These are phyloP conservation scores for Tethya wilhelma DNA, from an alignment of 37 sponge, comb jelly and placozoan species.

Conservation along the genomic window DNA sequence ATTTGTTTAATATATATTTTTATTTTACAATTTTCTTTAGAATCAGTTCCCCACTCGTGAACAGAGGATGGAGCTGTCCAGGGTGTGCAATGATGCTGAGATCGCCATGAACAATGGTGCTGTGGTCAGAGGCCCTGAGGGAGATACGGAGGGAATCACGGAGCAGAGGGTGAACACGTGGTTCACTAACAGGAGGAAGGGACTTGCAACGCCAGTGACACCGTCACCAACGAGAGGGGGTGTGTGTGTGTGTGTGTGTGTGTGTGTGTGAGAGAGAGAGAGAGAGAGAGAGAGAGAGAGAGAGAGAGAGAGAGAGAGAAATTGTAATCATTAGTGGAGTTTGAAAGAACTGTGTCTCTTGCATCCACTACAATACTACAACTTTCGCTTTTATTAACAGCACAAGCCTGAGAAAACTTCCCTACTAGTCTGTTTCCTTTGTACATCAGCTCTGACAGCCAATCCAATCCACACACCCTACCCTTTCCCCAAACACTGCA, in stretches of 20 bases:
- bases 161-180: constrained; percentile 75
- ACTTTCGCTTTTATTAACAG: no score
- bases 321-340: not conserved
- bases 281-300: constrained; percentile 35
- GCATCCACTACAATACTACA: no score
- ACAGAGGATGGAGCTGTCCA: constrained; percentile 54
- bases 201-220: constrained; percentile 31
- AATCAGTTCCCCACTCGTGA: constrained; percentile 74
- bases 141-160: constrained; percentile 64
- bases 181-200: constrained; percentile 80
- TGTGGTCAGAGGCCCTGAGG: constrained; percentile 45
- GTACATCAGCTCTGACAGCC: no score
- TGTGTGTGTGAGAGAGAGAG: constrained; percentile 22
- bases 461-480: no score
- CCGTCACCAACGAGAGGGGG: not conserved
- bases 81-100: constrained; percentile 73
- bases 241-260: no score
- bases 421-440: no score
- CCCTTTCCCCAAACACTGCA: no score
- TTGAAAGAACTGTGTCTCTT: no score
- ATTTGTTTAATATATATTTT: not conserved
- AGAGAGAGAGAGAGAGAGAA: constrained; percentile 28
- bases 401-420: no score
- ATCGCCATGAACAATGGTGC: constrained; percentile 63
- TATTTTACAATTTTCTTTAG: not conserved